Evolutionary conservation across 2,888 invertebrate species (phyloP).

Genomic region (Ligdia adustata): DNA sequence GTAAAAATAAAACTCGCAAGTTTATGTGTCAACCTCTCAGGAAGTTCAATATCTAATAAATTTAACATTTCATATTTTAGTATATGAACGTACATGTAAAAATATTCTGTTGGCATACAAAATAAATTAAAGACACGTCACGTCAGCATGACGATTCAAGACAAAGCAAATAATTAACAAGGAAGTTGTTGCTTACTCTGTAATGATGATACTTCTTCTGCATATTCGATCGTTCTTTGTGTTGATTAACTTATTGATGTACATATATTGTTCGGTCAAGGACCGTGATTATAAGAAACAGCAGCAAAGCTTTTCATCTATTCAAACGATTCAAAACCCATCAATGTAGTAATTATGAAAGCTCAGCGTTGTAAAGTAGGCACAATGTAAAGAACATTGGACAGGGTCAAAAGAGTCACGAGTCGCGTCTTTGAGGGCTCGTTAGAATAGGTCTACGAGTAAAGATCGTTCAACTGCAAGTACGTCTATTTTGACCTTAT

Average conservation of each 20-base stretch:
- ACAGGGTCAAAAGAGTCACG: constrained; percentile 37
- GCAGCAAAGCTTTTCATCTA: constrained; percentile 11
- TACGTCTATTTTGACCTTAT: constrained; percentile 29
- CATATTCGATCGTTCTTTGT: constrained; percentile 15
- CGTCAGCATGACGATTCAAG: constrained; percentile 24
- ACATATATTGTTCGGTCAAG: constrained; percentile 8
- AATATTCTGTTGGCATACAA: too few species aligned
- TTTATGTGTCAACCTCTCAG: too few species aligned
- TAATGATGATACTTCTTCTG: constrained; percentile 26
- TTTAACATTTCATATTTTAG: too few species aligned
- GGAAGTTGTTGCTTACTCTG: constrained; percentile 34
- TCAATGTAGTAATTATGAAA: constrained; percentile 32
- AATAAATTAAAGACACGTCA: constrained; percentile 22
- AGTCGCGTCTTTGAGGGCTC: constrained; percentile 28
- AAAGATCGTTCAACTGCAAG: constrained; percentile 27
- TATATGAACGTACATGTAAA: too few species aligned
- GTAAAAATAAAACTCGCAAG: too few species aligned
- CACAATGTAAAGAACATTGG: constrained; percentile 29
- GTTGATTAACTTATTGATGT: constrained; percentile 22
- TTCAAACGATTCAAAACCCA: constrained; percentile 16
- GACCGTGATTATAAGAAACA: constrained; percentile 10
- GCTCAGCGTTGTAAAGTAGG: constrained; percentile 15
- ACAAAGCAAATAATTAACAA: constrained; percentile 34
- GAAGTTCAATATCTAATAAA: too few species aligned
- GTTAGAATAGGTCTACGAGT: constrained; percentile 27